Percentiles rank a stretch among this genome's conserved stretches.
phyloP scores from a whole-genome alignment of 2,797 vertebrate genomes.

The Xenentodon cancila region DNA sequence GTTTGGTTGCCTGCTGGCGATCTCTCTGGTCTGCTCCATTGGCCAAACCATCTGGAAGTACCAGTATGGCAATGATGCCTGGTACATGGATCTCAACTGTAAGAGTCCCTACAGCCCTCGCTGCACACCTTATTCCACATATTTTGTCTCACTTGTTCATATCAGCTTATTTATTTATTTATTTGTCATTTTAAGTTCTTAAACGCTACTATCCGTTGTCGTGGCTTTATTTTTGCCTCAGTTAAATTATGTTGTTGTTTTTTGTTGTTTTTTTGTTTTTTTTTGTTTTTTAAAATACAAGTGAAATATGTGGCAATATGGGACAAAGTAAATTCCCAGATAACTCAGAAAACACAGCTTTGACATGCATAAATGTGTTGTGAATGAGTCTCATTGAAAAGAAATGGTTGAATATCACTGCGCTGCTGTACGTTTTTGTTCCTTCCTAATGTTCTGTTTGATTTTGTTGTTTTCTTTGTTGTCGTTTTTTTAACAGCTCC shows the following conservation, averaged over 20 bases:
- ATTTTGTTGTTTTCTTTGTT: conserved; percentile 88
- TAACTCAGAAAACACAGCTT: conserved; percentile 69
- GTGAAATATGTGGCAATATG: conserved; percentile 85
- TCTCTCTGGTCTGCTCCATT: conserved; percentile 96
- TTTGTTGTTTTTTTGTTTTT: conserved; percentile 74
- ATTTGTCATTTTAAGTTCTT: conserved; percentile 75
- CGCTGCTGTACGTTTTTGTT: conserved; percentile 84
- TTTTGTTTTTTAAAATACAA: conserved; percentile 81
- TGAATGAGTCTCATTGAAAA: conserved; percentile 71
- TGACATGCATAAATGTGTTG: conserved; percentile 81
- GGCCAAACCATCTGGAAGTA: conserved; percentile 97
- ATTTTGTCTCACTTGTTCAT: conserved; percentile 83
- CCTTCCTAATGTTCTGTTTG: conserved; percentile 89
- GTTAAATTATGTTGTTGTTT: conserved; percentile 63
- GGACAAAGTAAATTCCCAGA: conserved; percentile 79
- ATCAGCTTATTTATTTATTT: conserved; percentile 71
- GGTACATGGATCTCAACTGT: conserved; percentile 99
- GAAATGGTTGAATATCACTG: conserved; percentile 88
- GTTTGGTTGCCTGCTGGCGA: conserved; percentile 96
- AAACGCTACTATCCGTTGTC: conserved; percentile 76
- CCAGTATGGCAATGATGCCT: conserved; percentile 90
- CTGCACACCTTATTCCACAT: conserved; percentile 74
- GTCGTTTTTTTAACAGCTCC: conserved; percentile 89
- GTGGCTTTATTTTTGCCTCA: conserved; percentile 78
- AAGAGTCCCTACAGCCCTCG: conserved; percentile 77